Evolutionary conservation across 2,113 vertebrate genomes (phyloP).

Genomic region (Plecotus auritus): DNA sequence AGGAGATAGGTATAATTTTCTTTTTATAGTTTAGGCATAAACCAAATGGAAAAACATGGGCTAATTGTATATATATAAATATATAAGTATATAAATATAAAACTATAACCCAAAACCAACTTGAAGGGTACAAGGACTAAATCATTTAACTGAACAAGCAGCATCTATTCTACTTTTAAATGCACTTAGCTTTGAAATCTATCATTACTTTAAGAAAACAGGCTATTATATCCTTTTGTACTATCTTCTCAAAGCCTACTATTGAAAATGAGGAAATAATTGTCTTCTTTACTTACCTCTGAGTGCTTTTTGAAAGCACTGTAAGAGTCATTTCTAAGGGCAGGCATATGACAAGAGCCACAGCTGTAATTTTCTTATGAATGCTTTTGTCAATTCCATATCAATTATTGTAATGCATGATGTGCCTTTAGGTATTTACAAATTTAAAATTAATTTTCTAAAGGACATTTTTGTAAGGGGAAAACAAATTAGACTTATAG

Average conservation of each 20-base stretch:
- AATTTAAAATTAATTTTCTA: not conserved
- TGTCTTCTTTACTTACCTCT: not conserved
- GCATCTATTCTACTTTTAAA: conserved; percentile 19
- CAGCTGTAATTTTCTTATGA: conserved; percentile 1
- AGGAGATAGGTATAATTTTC: conserved; percentile 20
- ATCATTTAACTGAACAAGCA: not conserved
- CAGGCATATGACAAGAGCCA: not conserved
- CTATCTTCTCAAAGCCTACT: not conserved
- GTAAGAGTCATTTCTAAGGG: not conserved
- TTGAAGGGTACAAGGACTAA: not conserved
- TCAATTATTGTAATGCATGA: not conserved
- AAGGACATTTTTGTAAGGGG: not conserved
- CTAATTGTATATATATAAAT: not conserved
- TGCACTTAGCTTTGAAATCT: conserved; percentile 18
- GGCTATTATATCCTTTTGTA: not conserved
- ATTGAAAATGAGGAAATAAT: conserved; percentile 21
- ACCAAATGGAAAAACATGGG: conserved; percentile 24
- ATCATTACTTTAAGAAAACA: conserved; percentile 1
- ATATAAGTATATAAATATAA: not conserved
- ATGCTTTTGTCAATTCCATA: conserved; percentile 5
- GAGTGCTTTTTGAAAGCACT: conserved; percentile 10
- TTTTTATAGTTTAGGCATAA: conserved; percentile 22
- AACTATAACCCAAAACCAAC: not conserved
- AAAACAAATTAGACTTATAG: not conserved
- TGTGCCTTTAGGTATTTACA: conserved; percentile 21